Evolutionary conservation across 2,113 vertebrate genomes (phyloP).

Genomic region (Cyphomyrus discorhynchus): DNA sequence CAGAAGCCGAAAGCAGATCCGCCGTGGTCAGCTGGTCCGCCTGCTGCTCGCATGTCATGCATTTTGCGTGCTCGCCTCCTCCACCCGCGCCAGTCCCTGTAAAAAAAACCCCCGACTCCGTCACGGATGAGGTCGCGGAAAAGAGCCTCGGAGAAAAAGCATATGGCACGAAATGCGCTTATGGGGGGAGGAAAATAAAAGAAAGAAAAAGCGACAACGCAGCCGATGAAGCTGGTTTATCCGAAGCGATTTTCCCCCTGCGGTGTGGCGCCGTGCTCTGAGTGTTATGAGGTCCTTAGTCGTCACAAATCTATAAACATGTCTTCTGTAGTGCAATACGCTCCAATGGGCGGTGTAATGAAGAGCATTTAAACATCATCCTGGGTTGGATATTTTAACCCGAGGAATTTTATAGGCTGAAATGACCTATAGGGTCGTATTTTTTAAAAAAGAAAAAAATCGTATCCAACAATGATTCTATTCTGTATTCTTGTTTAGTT

Average conservation of each 20-base stretch:
- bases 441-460: not conserved
- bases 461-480: not conserved
- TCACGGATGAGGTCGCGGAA: slow-evolving; percentile 37
- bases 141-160: slow-evolving; percentile 46
- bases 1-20: slow-evolving; percentile 68
- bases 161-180: not conserved
- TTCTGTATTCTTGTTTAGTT: not conserved
- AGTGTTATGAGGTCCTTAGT: slow-evolving; percentile 74
- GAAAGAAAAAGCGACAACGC: not conserved
- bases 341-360: slow-evolving; percentile 70
- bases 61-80: slow-evolving; percentile 57
- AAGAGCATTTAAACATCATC: slow-evolving; percentile 61
- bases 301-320: slow-evolving; percentile 62
- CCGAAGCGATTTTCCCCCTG: slow-evolving; percentile 33
- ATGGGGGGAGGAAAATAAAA: slow-evolving; percentile 18
- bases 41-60: slow-evolving; percentile 62
- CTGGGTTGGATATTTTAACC: slow-evolving; percentile 48
- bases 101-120: slow-evolving; percentile 51
- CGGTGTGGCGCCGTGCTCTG: slow-evolving; percentile 53
- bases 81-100: slow-evolving; percentile 64
- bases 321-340: slow-evolving; percentile 69
- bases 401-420: slow-evolving; percentile 27
- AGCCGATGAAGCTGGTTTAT: not conserved
- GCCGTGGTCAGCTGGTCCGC: slow-evolving; percentile 70
- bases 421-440: not conserved